Evolutionary conservation across 2,888 invertebrate species (phyloP).

Genomic region (Athrips mouffetella): DNA sequence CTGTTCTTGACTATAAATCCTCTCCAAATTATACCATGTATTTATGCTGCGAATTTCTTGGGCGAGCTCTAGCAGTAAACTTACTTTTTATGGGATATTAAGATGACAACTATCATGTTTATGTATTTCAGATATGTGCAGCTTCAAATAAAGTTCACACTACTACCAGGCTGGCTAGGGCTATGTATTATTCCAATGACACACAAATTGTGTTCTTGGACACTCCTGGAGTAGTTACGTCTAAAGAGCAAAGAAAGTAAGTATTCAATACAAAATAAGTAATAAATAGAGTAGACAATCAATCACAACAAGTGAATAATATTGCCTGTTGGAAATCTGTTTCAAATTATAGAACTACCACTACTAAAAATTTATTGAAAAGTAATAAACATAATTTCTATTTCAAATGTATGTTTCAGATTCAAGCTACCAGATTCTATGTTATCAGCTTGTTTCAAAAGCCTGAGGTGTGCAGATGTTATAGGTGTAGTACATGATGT

Average conservation of each 20-base stretch:
- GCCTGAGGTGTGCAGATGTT: constrained; percentile 85
- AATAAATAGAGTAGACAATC: not conserved
- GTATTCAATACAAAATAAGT: constrained; percentile 21
- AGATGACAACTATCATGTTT: not conserved
- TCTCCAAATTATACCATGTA: no score
- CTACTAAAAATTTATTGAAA: constrained; percentile 6
- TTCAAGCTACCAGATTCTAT: constrained; percentile 63
- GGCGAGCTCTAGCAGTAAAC: no score
- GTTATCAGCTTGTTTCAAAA: constrained; percentile 74
- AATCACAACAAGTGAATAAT: not conserved
- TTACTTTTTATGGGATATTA: no score
- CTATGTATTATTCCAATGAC: constrained; percentile 84
- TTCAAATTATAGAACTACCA: not conserved
- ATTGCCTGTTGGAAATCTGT: not conserved
- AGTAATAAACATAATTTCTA: no score
- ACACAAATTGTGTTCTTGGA: constrained; percentile 95
- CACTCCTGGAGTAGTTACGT: constrained; percentile 92
- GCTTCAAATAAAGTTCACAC: constrained; percentile 95
- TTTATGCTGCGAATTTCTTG: no score
- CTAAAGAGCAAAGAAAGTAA: constrained; percentile 83
- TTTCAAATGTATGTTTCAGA: constrained; percentile 36
- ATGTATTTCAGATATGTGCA: constrained; percentile 87
- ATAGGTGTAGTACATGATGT: constrained; percentile 93
- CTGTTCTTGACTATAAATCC: no score
- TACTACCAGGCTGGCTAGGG: constrained; percentile 85